Percentiles rank a stretch among this genome's conserved stretches.
Conservation (phyloP, 2,113 vertebrate genomes). For the Hassar affinis region DNA sequence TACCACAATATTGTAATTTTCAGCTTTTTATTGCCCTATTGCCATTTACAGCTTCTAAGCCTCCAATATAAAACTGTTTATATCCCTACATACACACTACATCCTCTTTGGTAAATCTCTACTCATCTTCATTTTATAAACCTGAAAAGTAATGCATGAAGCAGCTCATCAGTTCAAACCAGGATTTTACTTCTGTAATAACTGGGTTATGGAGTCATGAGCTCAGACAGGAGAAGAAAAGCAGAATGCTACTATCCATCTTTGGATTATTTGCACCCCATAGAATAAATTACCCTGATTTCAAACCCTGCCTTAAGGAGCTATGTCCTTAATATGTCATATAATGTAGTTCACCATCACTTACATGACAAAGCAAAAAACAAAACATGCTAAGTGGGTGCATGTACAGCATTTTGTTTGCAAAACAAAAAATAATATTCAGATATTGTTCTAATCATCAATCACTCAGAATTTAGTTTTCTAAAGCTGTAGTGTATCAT, state of each 20-base stretch:
- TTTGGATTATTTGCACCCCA: background rate
- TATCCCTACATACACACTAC: background rate
- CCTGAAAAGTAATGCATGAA: background rate
- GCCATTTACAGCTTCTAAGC: background rate
- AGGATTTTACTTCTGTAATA: background rate
- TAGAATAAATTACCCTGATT: background rate
- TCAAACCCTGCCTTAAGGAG: background rate
- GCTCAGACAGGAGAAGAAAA: constrained; percentile 1
- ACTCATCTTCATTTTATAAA: background rate
- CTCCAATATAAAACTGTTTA: background rate
- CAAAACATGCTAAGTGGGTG: constrained; percentile 58
- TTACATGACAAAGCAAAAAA: constrained; percentile 51
- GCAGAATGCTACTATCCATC: background rate
- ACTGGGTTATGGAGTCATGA: background rate
- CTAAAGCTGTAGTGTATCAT: background rate
- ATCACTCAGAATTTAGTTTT: background rate
- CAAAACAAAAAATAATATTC: constrained; percentile 34
- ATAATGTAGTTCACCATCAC: constrained; percentile 37
- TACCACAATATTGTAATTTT: background rate
- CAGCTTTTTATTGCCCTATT: no score
- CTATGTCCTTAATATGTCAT: background rate
- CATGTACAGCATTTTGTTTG: constrained; percentile 47
- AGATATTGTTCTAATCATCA: background rate
- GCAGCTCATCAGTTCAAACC: background rate
- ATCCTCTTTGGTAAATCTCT: background rate